phyloP scores from a whole-genome alignment of 2,797 vertebrate genomes.

The Sardinella longiceps region DNA sequence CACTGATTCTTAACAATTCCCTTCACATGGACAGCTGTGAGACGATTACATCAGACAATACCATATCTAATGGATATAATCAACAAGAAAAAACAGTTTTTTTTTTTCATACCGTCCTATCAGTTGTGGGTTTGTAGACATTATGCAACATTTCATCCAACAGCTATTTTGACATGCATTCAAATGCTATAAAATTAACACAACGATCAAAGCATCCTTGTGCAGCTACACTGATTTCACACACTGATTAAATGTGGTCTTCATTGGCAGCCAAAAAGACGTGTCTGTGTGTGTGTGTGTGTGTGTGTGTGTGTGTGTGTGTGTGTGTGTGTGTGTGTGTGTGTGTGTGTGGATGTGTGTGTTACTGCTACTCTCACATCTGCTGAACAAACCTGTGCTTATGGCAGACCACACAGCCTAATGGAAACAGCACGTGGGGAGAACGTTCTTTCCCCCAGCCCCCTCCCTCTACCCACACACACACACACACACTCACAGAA shows the following conservation, averaged over 20 bases:
- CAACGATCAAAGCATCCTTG: slow-evolving; percentile 57
- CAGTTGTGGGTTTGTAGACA: slow-evolving; percentile 31
- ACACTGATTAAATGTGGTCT: slow-evolving; percentile 17
- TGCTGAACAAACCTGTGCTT: slow-evolving; percentile 19
- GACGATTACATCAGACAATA: neutral
- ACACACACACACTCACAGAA: neutral
- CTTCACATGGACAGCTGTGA: neutral
- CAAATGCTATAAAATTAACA: slow-evolving; percentile 53
- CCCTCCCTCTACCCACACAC: neutral
- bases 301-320: neutral
- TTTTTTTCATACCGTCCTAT: neutral
- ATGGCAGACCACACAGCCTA: slow-evolving; percentile 16
- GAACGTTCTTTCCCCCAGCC: neutral
- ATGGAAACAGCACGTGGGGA: slow-evolving; percentile 30
- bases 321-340: neutral
- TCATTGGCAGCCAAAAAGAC: neutral
- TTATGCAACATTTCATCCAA: slow-evolving; percentile 48
- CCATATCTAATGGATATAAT: neutral
- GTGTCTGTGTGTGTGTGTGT: too few relatives aligned
- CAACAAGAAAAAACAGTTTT: neutral
- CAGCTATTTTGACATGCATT: slow-evolving; percentile 46
- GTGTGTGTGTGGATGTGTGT: neutral
- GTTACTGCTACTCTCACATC: slow-evolving; percentile 19
- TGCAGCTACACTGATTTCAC: slow-evolving; percentile 43
- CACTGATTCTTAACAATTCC: neutral